These are phyloP conservation scores for Macquaria australasica DNA, from an alignment of 2,113 vertebrate genomes.

Conservation along the genomic window DNA sequence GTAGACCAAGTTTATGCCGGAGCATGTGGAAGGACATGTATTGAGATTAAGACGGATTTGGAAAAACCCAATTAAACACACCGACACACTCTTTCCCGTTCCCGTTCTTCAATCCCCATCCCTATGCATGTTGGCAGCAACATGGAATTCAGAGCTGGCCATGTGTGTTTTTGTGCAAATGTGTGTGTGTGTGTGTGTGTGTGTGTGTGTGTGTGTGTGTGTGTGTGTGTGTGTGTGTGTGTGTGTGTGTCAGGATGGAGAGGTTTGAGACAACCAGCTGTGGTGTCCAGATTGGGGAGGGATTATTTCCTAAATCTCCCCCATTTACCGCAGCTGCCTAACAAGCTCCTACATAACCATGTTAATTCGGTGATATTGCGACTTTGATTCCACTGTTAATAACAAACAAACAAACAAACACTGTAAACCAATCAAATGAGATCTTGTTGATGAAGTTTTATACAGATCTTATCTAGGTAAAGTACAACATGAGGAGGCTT, in stretches of 20 bases:
- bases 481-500: conserved; percentile 25
- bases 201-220: conserved; percentile 38
- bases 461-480: conserved; percentile 36
- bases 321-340: conserved; percentile 76
- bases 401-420: conserved; percentile 40
- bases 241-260: conserved; percentile 41
- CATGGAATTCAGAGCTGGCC: conserved; percentile 37
- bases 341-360: conserved; percentile 70
- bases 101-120: conserved; percentile 47
- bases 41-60: conserved; percentile 76
- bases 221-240: conserved; percentile 35
- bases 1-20: conserved; percentile 27
- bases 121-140: conserved; percentile 65
- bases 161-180: conserved; percentile 4
- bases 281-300: conserved; percentile 77
- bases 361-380: conserved; percentile 70
- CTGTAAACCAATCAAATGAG: conserved; percentile 46
- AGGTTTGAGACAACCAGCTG: conserved; percentile 79
- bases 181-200: conserved; percentile 45
- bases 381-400: conserved; percentile 56
- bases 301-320: conserved; percentile 81
- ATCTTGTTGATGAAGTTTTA: conserved; percentile 35
- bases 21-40: conserved; percentile 66
- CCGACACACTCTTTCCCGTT: conserved; percentile 51
- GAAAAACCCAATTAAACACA: conserved; percentile 70